Evolutionary conservation across 2,888 invertebrate genomes (phyloP).

Genomic region (Drepanosiphum platanoidis): DNA sequence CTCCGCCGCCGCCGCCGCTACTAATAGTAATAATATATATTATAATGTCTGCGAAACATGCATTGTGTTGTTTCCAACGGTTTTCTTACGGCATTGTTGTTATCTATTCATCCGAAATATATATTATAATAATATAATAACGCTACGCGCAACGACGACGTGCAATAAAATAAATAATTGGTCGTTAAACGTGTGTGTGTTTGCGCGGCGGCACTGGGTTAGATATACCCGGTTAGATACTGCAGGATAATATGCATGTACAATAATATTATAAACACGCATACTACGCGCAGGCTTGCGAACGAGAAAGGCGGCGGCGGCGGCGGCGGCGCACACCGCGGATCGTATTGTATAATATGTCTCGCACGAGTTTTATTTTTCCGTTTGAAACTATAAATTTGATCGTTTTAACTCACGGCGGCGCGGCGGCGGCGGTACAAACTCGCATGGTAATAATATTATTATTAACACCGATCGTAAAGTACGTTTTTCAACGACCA

Average conservation of each 20-base stretch:
- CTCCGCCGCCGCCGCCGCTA: too few species aligned
- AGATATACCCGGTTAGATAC: not conserved
- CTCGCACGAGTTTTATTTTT: not conserved
- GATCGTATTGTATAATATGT: not conserved
- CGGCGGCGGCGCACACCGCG: not conserved
- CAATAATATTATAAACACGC: not conserved
- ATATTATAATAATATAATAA: not conserved
- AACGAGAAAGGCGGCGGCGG: not conserved
- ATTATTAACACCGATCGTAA: not conserved
- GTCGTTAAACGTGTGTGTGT: not conserved
- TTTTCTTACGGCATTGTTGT: constrained; percentile 15
- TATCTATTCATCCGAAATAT: constrained; percentile 13
- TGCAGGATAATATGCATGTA: not conserved
- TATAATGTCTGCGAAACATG: not conserved
- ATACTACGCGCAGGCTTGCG: not conserved
- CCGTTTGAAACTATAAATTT: not conserved
- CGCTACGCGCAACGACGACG: not conserved
- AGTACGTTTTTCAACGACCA: not conserved
- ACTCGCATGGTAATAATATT: not conserved
- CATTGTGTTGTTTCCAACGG: not conserved
- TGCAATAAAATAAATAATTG: constrained; percentile 12
- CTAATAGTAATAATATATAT: not conserved
- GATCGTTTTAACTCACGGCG: not conserved
- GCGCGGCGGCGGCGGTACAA: not conserved
- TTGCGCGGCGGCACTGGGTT: not conserved